Evolutionary conservation across 2,888 invertebrate species (phyloP), one percentile per base, ranked within the genome.

Genomic region (Sminthurides aquaticus): DNA sequence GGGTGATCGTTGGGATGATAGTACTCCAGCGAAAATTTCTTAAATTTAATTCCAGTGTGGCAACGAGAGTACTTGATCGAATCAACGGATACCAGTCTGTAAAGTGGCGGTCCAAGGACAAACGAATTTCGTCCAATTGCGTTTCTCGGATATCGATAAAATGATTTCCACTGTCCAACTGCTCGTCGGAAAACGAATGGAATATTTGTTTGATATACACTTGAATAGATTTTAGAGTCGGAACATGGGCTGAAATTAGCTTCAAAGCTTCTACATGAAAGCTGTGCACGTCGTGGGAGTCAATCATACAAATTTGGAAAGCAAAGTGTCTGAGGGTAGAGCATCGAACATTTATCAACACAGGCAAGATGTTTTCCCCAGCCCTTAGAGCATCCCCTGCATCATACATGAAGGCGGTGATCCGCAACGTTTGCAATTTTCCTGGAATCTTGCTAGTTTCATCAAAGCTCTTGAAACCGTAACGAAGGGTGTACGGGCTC

Each of bases 321-420:
- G 58, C 28, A 25, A 64, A 64, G 29, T 52, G 28, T 8, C 27
- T n/a, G 20, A 64, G 24, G 11, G 22, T 27, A 8, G 64, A 52
- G n/a, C 52, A 54, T 2, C 58, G 58, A 2, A 58, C 28, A 25
- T 58, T 64, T n/a, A 24, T 58, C 11, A 64, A 24, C 2, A 64
- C 43, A 15, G 64, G 64, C 20, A 58, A 54, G 22, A 64, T 22
- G 58, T 64, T 64, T 8, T 59, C 64, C 22, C 52, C 34, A 5
- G 64, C 58, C 1, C 34, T 58, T 11, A 49, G 28, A 1, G 64
- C 58, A 54, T 64, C 64, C 25, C 56, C 59, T 18, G 27, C 43
- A 28, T 64, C 64, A 28, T 60, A 64, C 64, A 64, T 60, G 49
- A 64, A 64, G 15, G 64, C 64, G 1, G 64, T 59, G 24, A 64